Base-by-base conservation (phyloP, 2,888 invertebrate species). In the Thymelicus lineola region DNA sequence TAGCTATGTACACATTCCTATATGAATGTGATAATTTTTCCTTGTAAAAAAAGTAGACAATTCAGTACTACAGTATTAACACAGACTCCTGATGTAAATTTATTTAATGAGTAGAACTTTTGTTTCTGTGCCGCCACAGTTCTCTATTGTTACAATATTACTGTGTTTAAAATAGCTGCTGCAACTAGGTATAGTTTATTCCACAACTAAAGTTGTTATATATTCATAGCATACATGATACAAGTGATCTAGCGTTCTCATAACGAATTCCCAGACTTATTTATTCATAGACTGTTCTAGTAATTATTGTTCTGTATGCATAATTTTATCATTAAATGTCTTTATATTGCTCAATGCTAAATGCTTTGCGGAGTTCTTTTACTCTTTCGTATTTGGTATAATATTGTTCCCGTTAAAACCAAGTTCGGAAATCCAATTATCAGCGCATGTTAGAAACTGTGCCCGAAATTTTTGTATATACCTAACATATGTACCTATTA, bases 251-350 rank as follows among this genome's bases (percentile, higher is more conserved):
- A 28, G 28, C 42, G 20, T 10, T 7, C n/a, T 59, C 38, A 15
- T 17, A 42, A 42, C 48, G 48, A 7, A 50, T 50, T 50, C 48
- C 15, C 12, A 15, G 4, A 45, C 38, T 60, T 42, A 60, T 60
- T 60, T 45, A 67, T 60, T 58, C 67, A 53, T 60, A 20, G 60
- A 14, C 60, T 50, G 53, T 17, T 60, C 60, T 60, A 53, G 60
- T 17, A 36, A 38, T 66, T 55, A 67, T 67, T 61, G 66, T 57
- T 58, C 28, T 58, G 66, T 46, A 58, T 66, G 66, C 10, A 66
- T 66, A 66, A 66, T 58, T 66, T 53, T 58, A 12, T 64, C 63
- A 64, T 64, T 36, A 55, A 17, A 45, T 46, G 36, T 6, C n/a
- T 58, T 17, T 50, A 66, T n/a, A n/a, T 48, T 46, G 53, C 55